A percentile compares a stretch with the other conserved stretches of the same genome.
phyloP scores from a whole-genome alignment of 2,113 vertebrate species.

The Ardeotis arabs region DNA sequence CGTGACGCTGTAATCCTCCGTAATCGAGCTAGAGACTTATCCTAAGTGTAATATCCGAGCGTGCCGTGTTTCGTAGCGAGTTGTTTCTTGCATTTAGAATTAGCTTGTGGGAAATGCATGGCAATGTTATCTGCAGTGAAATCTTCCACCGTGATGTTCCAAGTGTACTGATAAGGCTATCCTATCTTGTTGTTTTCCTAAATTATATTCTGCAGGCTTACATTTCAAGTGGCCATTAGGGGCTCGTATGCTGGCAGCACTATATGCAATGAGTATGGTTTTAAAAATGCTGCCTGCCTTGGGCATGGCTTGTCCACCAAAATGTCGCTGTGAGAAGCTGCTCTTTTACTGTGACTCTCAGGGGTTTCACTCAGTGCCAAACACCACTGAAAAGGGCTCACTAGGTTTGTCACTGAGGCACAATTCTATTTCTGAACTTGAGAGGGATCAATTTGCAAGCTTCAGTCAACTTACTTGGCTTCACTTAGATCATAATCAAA shows the following conservation, averaged over 20 bases:
- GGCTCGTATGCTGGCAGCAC: constrained; percentile 97
- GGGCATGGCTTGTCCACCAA: constrained; percentile 98
- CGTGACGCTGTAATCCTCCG: constrained; percentile 42
- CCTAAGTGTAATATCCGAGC: constrained; percentile 42
- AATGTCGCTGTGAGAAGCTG: constrained; percentile 99
- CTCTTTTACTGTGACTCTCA: constrained; percentile 99
- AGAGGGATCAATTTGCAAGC: constrained; percentile 96
- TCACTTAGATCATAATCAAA: constrained; percentile 99
- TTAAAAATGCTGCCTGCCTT: constrained; percentile 95
- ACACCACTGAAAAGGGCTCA: constrained; percentile 94
- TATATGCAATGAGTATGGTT: constrained; percentile 98
- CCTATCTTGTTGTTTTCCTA: constrained; percentile 84
- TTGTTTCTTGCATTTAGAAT: constrained; percentile 63
- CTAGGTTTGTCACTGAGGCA: constrained; percentile 97
- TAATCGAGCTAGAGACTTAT: constrained; percentile 35
- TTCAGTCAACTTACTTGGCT: constrained; percentile 99
- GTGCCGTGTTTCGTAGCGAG: constrained; percentile 45
- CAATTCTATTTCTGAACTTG: constrained; percentile 95
- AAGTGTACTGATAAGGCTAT: constrained; percentile 78
- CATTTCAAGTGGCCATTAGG: constrained; percentile 99
- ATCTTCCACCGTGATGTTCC: constrained; percentile 77
- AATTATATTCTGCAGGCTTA: constrained; percentile 96
- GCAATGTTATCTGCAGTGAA: constrained; percentile 76
- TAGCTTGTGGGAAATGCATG: constrained; percentile 76
- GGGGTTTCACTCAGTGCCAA: constrained; percentile 96